Percentiles rank a stretch among this genome's conserved stretches.
These are phyloP conservation scores for Sciurus carolinensis DNA, from an alignment of 2,797 vertebrate species.

Conservation along the genomic window DNA sequence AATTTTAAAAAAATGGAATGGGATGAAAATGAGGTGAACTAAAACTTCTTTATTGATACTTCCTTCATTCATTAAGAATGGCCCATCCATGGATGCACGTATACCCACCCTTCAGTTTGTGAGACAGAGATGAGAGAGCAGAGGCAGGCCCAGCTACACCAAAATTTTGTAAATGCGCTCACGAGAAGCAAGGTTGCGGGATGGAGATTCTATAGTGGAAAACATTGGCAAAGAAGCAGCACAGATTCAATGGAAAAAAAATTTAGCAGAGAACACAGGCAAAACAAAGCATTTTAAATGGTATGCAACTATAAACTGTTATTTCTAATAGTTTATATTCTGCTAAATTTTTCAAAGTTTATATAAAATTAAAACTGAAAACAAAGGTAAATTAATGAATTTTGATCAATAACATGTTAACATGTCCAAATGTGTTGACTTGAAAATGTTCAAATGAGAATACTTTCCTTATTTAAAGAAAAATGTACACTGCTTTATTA, in stretches of 20 bases:
- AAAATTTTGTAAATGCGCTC: conserved; percentile 96
- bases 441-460: not conserved
- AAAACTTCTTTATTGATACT: conserved; percentile 65
- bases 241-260: conserved; percentile 93
- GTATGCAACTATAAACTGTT: conserved; percentile 75
- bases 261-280: conserved; percentile 88
- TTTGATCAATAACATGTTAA: conserved; percentile 25
- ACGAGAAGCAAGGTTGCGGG: conserved; percentile 98
- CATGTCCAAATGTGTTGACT: conserved; percentile 39
- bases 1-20: conserved; percentile 77
- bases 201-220: conserved; percentile 97
- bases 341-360: conserved; percentile 66
- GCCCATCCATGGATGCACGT: conserved; percentile 90
- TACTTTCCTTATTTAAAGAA: conserved; percentile 32
- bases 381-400: conserved; percentile 59
- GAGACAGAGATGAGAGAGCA: conserved; percentile 97
- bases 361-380: conserved; percentile 73
- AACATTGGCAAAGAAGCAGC: conserved; percentile 97
- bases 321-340: conserved; percentile 64
- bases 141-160: conserved; percentile 95
- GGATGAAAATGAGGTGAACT: conserved; percentile 84
- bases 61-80: conserved; percentile 70
- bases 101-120: conserved; percentile 99
- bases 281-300: conserved; percentile 89
- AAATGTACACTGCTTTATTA: not conserved